phyloP scores from a whole-genome alignment of 2,113 vertebrate genomes.

The Embiotoca jacksoni region DNA sequence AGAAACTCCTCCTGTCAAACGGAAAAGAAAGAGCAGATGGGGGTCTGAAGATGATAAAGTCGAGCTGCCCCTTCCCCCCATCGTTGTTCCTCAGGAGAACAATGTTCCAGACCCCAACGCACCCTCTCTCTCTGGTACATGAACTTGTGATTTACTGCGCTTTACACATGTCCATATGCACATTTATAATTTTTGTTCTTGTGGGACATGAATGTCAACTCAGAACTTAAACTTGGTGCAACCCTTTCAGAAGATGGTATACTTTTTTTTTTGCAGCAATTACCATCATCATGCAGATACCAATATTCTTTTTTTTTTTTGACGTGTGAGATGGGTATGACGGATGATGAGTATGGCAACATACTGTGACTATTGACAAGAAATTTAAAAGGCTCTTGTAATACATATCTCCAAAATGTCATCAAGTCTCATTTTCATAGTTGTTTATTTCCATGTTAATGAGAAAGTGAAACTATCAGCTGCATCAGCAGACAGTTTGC shows the following conservation, averaged over 20 bases:
- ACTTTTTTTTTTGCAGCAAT: background rate
- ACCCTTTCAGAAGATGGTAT: background rate
- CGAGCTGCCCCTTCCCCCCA: slow-evolving; percentile 82
- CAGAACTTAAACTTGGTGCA: background rate
- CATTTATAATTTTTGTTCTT: background rate
- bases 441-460: too few relatives aligned
- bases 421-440: too few relatives aligned
- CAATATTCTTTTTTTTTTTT: too few relatives aligned
- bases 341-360: too few relatives aligned
- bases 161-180: background rate
- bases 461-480: too few relatives aligned
- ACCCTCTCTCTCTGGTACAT: slow-evolving; percentile 78
- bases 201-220: background rate
- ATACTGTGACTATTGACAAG: too few relatives aligned
- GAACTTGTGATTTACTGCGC: background rate
- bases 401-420: too few relatives aligned
- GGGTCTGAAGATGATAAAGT: slow-evolving; percentile 94
- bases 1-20: slow-evolving; percentile 80
- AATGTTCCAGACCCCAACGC: slow-evolving; percentile 57
- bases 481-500: background rate
- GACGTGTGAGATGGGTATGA: too few relatives aligned
- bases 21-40: slow-evolving; percentile 97
- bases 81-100: slow-evolving; percentile 79
- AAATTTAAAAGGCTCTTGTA: too few relatives aligned
- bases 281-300: background rate